Conservation (phyloP, 2,113 vertebrate species). For the Mola mola region DNA sequence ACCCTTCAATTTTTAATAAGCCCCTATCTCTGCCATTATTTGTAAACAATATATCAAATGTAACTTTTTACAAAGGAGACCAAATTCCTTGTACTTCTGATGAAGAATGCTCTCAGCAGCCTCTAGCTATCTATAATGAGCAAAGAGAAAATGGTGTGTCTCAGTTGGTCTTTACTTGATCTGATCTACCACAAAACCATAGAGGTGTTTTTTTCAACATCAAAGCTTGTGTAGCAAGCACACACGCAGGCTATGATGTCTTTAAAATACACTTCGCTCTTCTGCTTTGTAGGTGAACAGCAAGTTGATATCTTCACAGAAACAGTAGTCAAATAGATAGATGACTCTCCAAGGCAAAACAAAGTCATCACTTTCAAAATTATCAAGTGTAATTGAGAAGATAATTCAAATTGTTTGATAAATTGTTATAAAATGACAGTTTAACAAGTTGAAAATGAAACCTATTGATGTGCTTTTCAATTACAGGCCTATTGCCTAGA, state of each 20-base stretch:
- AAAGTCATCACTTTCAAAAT: not conserved
- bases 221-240: conserved; percentile 15
- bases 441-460: too few species aligned
- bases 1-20: conserved; percentile 29
- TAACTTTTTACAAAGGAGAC: conserved; percentile 12
- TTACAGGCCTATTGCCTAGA: too few species aligned
- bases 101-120: conserved; percentile 11
- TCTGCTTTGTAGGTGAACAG: conserved; percentile 40
- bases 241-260: conserved; percentile 1
- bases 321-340: too few species aligned
- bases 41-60: not conserved
- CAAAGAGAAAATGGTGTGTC: too few species aligned
- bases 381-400: too few species aligned
- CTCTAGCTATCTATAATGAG: conserved; percentile 10
- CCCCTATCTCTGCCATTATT: conserved; percentile 14
- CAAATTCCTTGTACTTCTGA: conserved; percentile 16
- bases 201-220: conserved; percentile 20
- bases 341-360: not conserved
- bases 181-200: conserved; percentile 36
- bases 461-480: too few species aligned
- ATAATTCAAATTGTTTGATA: not conserved
- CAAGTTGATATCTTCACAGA: conserved; percentile 39
- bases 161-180: conserved; percentile 13
- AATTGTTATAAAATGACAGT: too few species aligned
- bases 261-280: conserved; percentile 3